These are phyloP conservation scores for Rhinella marina DNA, from an alignment of 2,797 vertebrate genomes.

Conservation along the genomic window DNA sequence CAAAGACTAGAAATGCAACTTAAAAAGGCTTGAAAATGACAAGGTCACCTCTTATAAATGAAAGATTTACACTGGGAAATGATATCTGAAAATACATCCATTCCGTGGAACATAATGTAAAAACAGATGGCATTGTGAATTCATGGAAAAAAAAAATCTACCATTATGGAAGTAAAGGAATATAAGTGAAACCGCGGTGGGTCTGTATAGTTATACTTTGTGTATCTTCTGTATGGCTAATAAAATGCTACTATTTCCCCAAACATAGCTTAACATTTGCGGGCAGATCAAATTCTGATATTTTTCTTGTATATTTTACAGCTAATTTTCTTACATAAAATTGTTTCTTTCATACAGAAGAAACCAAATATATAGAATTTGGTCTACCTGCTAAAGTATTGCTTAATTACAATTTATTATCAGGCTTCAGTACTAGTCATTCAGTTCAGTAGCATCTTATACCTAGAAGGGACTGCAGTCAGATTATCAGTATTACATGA, in stretches of 20 bases:
- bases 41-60: background rate
- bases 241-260: background rate
- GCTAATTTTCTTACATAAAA: background rate
- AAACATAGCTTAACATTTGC: background rate
- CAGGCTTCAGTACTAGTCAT: no score
- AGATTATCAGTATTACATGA: constrained; percentile 11
- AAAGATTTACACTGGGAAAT: background rate
- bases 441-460: background rate
- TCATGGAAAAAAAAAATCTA: background rate
- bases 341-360: no score
- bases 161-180: background rate
- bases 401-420: no score
- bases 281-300: background rate
- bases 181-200: background rate
- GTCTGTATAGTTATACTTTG: background rate
- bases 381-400: no score
- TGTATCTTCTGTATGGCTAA: background rate
- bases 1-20: background rate
- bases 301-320: background rate
- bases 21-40: background rate
- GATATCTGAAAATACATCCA: constrained; percentile 6
- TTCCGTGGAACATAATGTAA: constrained; percentile 10
- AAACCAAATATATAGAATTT: no score
- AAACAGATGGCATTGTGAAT: background rate
- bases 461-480: background rate